Evolutionary conservation across 2,888 invertebrate genomes (phyloP), one percentile per base, ranked within the genome.

Genomic region (Apotomis betuletana): DNA sequence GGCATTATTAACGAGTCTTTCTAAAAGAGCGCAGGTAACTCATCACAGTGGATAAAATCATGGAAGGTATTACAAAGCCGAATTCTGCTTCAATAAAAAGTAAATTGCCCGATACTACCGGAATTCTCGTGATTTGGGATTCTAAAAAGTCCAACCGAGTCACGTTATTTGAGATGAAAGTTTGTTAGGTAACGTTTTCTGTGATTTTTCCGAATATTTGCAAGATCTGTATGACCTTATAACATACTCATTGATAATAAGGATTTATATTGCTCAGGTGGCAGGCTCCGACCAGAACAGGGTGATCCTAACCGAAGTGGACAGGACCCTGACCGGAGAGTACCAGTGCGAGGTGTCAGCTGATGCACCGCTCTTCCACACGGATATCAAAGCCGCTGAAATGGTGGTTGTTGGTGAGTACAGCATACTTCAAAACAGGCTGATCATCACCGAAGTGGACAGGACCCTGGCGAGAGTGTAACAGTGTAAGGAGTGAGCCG

Each of bases 281-380:
- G 94, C 94, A 55, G 94, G 94, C 74, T 96, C 96, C 69, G 95
- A 96, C 81, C 94, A 94, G 77, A 94, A 95, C 79, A 92, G 95
- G 74, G 96, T 96, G 79, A 95, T 95, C 8, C 86, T 96, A 75
- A 94, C 94, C 15, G 94, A 96, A 77, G 95, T 96, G 57, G 95
- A 94, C 78, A 89, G 95, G 46, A 94, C 95, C 0, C 89, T 96
- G 76, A 95, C 96, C 0, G 96, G 96, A 4, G 91, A 93, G 75
- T 96, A 96, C 87, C 96, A 95, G 87, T 96, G 96, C 80, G 96
- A 96, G 80, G 96, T 96, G 49, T 95, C 96, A 0, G 96, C 96
- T 0, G 96, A 96, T 76, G 94, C 95, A 0, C 96, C 96, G 0
- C 87, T 94, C 57, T 96, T 96, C 80, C 96, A 96, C 84, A 96